phyloP scores from a whole-genome alignment of 2,113 vertebrate genomes.

The Illadopsis cleaveri region DNA sequence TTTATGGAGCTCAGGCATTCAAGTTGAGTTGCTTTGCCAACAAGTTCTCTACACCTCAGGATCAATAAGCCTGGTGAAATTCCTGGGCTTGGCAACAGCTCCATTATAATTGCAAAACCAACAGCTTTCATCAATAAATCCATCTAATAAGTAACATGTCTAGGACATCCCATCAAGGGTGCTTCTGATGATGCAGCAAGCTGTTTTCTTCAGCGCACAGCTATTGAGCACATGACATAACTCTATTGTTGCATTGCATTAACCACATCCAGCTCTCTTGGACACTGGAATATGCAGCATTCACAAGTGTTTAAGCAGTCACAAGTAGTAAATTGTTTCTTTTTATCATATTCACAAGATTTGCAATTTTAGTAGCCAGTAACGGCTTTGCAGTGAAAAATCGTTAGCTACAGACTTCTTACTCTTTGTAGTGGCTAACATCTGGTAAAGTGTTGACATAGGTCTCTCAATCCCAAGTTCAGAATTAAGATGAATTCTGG shows the following conservation, averaged over 20 bases:
- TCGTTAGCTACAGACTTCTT: background rate
- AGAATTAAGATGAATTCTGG: background rate
- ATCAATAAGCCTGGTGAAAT: constrained; percentile 31
- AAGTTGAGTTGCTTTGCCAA: background rate
- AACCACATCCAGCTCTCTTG: background rate
- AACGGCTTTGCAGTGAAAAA: background rate
- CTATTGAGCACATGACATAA: background rate
- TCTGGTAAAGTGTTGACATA: background rate
- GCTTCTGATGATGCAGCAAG: constrained; percentile 22
- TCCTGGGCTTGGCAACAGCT: constrained; percentile 8
- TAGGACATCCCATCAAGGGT: background rate
- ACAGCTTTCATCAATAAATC: constrained; percentile 48
- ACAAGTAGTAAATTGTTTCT: background rate
- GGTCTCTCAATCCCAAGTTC: background rate
- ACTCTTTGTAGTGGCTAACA: background rate
- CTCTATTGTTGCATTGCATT: background rate
- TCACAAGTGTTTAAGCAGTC: background rate
- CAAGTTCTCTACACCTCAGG: background rate
- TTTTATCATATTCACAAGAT: background rate
- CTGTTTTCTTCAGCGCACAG: background rate
- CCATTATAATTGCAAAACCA: constrained; percentile 37
- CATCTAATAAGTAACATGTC: constrained; percentile 21
- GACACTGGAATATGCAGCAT: background rate
- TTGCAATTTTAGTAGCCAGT: background rate
- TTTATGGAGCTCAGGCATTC: background rate